These are phyloP conservation scores for Myrmecobius fasciatus DNA, from an alignment of 2,113 vertebrate genomes.

Conservation along the genomic window DNA sequence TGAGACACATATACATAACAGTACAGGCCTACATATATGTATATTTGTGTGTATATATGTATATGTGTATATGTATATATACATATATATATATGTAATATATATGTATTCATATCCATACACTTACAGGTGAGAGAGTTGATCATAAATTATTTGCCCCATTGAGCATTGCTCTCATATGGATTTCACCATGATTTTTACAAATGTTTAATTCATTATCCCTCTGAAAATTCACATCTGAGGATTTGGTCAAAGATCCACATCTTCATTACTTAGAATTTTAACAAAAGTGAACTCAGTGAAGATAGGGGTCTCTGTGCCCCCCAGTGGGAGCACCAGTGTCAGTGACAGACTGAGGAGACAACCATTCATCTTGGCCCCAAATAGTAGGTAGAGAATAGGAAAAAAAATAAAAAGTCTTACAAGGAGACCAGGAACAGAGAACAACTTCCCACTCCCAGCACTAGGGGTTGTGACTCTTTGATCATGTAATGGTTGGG, in stretches of 20 bases:
- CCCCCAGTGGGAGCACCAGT: neutral
- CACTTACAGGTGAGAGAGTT: neutral
- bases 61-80: too few relatives aligned
- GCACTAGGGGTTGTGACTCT: neutral
- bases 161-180: neutral
- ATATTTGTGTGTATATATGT: neutral
- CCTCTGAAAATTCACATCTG: neutral
- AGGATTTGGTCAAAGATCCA: neutral
- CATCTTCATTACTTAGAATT: slow-evolving; percentile 4
- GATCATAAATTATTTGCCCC: neutral
- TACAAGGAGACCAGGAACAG: neutral
- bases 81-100: too few relatives aligned
- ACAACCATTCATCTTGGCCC: neutral
- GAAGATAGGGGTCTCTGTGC: neutral
- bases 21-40: neutral
- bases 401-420: neutral
- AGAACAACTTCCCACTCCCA: neutral
- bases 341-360: neutral
- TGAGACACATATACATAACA: neutral
- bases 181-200: neutral
- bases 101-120: too few relatives aligned
- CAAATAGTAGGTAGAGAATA: neutral
- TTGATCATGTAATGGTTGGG: neutral
- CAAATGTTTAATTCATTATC: neutral
- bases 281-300: neutral